These are phyloP conservation scores for Leucozona laternaria DNA, from an alignment of 2,888 invertebrate genomes.

Conservation along the genomic window DNA sequence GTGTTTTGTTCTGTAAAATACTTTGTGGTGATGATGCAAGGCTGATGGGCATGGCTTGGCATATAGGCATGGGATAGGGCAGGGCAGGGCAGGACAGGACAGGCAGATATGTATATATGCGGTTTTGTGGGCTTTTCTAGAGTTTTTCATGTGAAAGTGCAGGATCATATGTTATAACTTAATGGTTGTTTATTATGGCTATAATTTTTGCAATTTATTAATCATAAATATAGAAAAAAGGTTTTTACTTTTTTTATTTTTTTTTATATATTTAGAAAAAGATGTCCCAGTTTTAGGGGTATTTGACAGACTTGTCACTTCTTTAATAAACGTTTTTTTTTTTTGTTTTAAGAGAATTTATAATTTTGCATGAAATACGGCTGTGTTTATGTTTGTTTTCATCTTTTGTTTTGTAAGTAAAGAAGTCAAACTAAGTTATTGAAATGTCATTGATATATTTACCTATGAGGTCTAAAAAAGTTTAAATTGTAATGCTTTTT, in stretches of 20 bases:
- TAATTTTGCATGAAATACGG: neutral
- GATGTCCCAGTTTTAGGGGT: neutral
- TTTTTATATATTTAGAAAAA: neutral
- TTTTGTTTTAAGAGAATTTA: conserved; percentile 3
- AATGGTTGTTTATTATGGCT: conserved; percentile 59
- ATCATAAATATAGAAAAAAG: conserved; percentile 38
- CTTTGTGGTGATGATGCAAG: neutral
- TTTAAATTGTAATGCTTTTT: no score
- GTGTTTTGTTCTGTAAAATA: neutral
- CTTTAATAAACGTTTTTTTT: neutral
- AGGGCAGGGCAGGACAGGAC: neutral
- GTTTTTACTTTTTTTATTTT: neutral
- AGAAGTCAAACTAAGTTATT: no score
- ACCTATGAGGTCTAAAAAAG: no score
- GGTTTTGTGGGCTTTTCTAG: conserved; percentile 37
- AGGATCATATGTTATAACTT: conserved; percentile 69
- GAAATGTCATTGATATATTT: no score
- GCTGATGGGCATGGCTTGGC: no score
- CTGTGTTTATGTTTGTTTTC: neutral
- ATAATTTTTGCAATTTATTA: conserved; percentile 61
- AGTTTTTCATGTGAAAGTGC: conserved; percentile 54
- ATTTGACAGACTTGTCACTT: neutral
- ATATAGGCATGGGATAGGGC: no score
- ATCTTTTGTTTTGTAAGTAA: no score
- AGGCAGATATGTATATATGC: neutral